Conservation (phyloP, 2,888 invertebrate species). For the Hermaeophaga mercurialis region DNA sequence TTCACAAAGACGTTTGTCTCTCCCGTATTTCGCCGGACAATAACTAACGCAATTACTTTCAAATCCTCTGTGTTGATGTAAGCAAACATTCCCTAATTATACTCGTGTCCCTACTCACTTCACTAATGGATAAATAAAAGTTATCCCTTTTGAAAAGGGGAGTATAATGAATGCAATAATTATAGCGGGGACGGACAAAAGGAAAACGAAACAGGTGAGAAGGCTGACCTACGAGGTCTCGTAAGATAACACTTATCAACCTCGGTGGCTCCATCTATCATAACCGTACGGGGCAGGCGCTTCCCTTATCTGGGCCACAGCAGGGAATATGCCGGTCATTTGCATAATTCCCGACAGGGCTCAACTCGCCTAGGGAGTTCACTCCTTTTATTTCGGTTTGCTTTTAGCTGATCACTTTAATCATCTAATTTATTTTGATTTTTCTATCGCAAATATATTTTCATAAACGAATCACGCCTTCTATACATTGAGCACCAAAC, state of each 20-base stretch:
- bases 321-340: slow-evolving; percentile 19
- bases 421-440: slow-evolving; percentile 7
- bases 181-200: slow-evolving; percentile 10
- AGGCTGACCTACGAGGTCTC: slow-evolving; percentile 20
- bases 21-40: too few relatives aligned
- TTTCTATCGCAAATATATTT: too few relatives aligned
- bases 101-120: background rate
- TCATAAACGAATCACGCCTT: too few relatives aligned
- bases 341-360: slow-evolving; percentile 21
- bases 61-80: background rate
- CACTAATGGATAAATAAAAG: slow-evolving; percentile 6
- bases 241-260: slow-evolving; percentile 29
- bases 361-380: slow-evolving; percentile 8
- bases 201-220: slow-evolving; percentile 28
- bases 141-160: slow-evolving; percentile 8
- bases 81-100: background rate
- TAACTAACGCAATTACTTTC: background rate
- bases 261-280: slow-evolving; percentile 27
- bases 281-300: slow-evolving; percentile 12
- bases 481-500: too few relatives aligned
- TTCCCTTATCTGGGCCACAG: slow-evolving; percentile 22
- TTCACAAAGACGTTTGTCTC: too few relatives aligned
- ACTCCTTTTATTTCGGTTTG: background rate
- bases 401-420: slow-evolving; percentile 6
- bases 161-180: slow-evolving; percentile 26